Base-by-base conservation (phyloP, 2,888 invertebrate genomes). In the Orchesellides sinensis region DNA sequence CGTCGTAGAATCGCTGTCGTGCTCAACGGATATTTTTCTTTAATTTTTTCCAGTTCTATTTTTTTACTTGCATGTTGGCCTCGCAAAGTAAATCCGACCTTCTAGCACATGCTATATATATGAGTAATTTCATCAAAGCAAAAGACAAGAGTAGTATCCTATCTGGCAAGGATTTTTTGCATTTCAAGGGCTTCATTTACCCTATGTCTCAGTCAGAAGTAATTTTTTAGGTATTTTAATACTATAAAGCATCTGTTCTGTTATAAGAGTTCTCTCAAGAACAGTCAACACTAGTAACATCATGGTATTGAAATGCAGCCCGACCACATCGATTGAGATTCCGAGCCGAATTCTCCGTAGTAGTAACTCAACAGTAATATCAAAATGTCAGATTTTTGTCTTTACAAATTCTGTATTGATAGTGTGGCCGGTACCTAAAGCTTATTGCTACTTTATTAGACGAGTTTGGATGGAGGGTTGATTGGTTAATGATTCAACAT, bases 401-500 rank as follows among this genome's bases (percentile, higher is more conserved):
- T n/a, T n/a, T n/a, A n/a, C n/a, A n/a, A n/a, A n/a, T n/a, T n/a
- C n/a, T n/a, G n/a, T n/a, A n/a, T n/a, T n/a, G n/a, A n/a, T n/a
- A n/a, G n/a, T n/a, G n/a, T n/a, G n/a, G n/a, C n/a, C n/a, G n/a
- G n/a, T n/a, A n/a, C n/a, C n/a, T n/a, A n/a, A n/a, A n/a, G n/a
- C n/a, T n/a, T n/a, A n/a, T n/a, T n/a, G n/a, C 23, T 14, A 63
- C 63, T 74, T 74, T 74, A 74, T 74, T 74, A 65, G 65, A 74
- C 74, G 35, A 65, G 74, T 74, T 74, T 54, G 40, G n/a, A n/a
- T n/a, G n/a, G 74, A 21, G 35, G 65, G 52, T 65, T 74, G 74
- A 74, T 74, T 74, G 74, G 74, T 65, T 74, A 74, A 74, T 74
- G 74, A 65, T 74, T 65, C 65, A 74, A 54, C 65, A 40, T 54